These are phyloP conservation scores for Helostoma temminkii DNA, from an alignment of 2,797 vertebrate species.

Conservation along the genomic window DNA sequence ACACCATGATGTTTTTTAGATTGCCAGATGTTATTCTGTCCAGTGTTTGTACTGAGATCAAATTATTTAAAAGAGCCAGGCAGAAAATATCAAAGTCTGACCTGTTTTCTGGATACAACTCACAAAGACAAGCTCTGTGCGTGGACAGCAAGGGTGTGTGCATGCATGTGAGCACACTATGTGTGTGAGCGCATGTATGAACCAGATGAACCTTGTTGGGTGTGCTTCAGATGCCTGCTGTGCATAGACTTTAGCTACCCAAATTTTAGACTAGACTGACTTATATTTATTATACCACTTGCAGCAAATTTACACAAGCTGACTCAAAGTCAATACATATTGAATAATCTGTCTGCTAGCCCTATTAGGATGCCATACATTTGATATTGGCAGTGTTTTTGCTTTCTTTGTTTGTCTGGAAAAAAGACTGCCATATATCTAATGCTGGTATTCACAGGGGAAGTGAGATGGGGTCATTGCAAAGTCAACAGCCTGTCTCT, in stretches of 20 bases:
- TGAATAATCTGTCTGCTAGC: no score
- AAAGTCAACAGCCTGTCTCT: slow-evolving; percentile 14
- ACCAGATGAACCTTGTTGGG: slow-evolving; percentile 45
- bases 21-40: background rate
- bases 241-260: slow-evolving; percentile 15
- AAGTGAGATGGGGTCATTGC: background rate
- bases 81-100: slow-evolving; percentile 32
- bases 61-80: slow-evolving; percentile 11
- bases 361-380: background rate
- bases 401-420: background rate
- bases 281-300: no score
- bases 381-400: background rate
- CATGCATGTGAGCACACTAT: slow-evolving; percentile 8
- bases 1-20: background rate
- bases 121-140: slow-evolving; percentile 36
- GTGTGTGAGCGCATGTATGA: slow-evolving; percentile 3
- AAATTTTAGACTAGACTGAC: background rate
- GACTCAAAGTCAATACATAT: no score
- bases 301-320: no score
- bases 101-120: slow-evolving; percentile 37
- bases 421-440: background rate
- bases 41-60: background rate
- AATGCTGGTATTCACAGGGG: background rate
- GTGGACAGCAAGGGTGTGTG: slow-evolving; percentile 18
- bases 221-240: slow-evolving; percentile 16